These are phyloP conservation scores for Epizoanthus stellaris DNA, from an alignment of 92 coral and sea anemone species.

Conservation along the genomic window DNA sequence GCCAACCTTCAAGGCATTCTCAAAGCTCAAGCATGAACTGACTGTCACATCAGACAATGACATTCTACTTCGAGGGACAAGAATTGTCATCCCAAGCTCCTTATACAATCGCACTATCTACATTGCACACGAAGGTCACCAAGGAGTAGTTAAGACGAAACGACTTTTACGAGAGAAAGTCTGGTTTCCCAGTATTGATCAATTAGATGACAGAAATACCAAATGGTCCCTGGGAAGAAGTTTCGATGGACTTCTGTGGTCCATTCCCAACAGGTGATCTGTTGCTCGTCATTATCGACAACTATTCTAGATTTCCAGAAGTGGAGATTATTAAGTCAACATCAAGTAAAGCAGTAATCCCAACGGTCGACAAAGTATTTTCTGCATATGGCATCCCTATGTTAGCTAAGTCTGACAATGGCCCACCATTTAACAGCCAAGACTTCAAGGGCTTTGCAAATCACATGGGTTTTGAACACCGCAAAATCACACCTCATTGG, in stretches of 20 bases:
- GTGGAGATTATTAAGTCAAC: too few relatives aligned
- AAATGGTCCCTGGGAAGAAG: slow-evolving; percentile 58
- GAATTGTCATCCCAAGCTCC: slow-evolving; percentile 59
- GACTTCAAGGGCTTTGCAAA: too few relatives aligned
- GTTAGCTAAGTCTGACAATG: slow-evolving; percentile 14
- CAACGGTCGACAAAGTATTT: slow-evolving; percentile 11
- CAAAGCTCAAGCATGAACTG: slow-evolving; percentile 54
- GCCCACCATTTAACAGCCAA: not conserved
- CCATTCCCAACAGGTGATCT: too few relatives aligned
- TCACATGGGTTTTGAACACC: too few relatives aligned
- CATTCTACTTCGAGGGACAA: slow-evolving; percentile 59
- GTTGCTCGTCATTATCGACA: too few relatives aligned
- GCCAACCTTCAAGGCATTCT: not conserved
- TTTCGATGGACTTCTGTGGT: slow-evolving; percentile 5
- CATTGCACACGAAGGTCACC: slow-evolving; percentile 20
- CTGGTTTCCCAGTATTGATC: slow-evolving; percentile 66
- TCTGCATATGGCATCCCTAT: slow-evolving; percentile 12
- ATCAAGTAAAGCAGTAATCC: slow-evolving; percentile 16
- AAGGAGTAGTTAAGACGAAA: slow-evolving; percentile 64
- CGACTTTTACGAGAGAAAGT: slow-evolving; percentile 61
- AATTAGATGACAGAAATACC: slow-evolving; percentile 58
- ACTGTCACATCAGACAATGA: not conserved
- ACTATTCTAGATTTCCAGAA: too few relatives aligned
- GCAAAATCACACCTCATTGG: too few relatives aligned
- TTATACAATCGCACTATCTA: slow-evolving; percentile 19